A percentile compares a stretch with the other conserved stretches of the same genome.
Evolutionary conservation across 1,140 invertebrate species (phyloP).

Genomic region (Drusus annulatus): DNA sequence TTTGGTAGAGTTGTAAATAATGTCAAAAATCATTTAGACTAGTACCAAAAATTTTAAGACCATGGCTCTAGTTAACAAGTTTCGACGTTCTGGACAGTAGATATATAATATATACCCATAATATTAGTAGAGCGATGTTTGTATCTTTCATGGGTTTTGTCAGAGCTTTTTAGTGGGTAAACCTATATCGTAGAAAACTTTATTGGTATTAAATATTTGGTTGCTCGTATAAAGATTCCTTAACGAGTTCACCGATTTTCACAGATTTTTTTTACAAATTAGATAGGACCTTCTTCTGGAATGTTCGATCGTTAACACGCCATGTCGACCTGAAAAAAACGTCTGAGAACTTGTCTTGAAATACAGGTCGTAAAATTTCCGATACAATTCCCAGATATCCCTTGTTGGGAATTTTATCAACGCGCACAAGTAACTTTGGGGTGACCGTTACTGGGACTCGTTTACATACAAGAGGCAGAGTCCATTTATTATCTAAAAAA

Average conservation of each 20-base stretch:
- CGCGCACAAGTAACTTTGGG: constrained; percentile 20
- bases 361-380: constrained; percentile 36
- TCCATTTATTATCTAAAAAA: constrained; percentile 10
- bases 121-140: no score
- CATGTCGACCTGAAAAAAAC: constrained; percentile 18
- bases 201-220: no score
- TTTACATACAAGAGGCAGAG: constrained; percentile 20
- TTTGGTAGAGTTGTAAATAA: no score
- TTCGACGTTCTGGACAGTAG: no score
- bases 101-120: no score
- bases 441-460: constrained; percentile 38
- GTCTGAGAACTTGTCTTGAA: background rate
- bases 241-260: background rate
- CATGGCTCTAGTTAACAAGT: no score
- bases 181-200: no score
- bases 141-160: no score
- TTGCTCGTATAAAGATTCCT: no score
- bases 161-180: no score
- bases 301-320: constrained; percentile 12
- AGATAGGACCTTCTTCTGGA: background rate
- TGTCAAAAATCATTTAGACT: no score
- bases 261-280: background rate
- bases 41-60: no score
- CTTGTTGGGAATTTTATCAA: background rate
- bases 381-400: constrained; percentile 38